phyloP scores from a whole-genome alignment of 2,888 invertebrate genomes.

The Sphaeridia pumilis region DNA sequence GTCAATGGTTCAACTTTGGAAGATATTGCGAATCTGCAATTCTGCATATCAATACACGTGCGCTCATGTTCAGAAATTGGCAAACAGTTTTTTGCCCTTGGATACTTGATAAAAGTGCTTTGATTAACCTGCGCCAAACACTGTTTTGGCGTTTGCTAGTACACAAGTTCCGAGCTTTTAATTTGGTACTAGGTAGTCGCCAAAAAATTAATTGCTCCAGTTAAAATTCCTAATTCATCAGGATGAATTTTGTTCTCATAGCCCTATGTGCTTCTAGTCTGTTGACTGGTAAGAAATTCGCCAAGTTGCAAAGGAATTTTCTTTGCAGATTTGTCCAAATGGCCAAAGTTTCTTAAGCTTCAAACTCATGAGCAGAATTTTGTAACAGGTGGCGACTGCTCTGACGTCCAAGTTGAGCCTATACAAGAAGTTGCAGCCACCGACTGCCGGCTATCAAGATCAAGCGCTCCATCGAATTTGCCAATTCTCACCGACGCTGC shows the following conservation, averaged over 20 bases:
- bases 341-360: too few species aligned
- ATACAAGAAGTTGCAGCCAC: not conserved
- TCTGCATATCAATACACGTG: too few species aligned
- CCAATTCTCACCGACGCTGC: conserved; percentile 1
- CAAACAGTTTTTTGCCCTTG: too few species aligned
- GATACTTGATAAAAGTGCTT: too few species aligned
- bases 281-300: too few species aligned
- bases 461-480: not conserved
- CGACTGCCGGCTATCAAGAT: not conserved
- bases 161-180: too few species aligned
- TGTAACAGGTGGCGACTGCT: not conserved
- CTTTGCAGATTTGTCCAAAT: too few species aligned
- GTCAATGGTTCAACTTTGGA: not conserved
- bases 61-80: too few species aligned
- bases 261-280: not conserved
- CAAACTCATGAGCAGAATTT: not conserved
- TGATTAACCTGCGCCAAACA: too few species aligned
- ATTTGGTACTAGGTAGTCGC: too few species aligned
- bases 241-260: not conserved
- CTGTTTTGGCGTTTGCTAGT: too few species aligned
- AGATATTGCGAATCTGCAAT: not conserved
- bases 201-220: not conserved
- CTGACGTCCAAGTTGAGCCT: not conserved
- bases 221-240: not conserved
- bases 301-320: too few species aligned